Base-by-base conservation (phyloP, 1,140 invertebrate genomes). In the Drosophila novamexicana region DNA sequence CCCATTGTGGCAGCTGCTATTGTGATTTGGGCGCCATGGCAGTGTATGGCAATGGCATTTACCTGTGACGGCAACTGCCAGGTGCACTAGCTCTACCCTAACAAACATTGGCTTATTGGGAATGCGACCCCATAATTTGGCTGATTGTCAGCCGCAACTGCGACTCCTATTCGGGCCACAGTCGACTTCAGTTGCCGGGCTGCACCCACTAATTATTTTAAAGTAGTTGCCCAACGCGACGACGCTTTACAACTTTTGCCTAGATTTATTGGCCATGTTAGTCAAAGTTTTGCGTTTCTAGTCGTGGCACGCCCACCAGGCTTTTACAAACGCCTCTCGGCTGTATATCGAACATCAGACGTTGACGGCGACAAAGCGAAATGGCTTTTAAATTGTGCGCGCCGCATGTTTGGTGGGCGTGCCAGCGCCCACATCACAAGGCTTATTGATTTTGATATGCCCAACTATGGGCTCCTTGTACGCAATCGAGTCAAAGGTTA, bases 121-220 rank as follows among this genome's bases (percentile, higher is more conserved):
- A 58, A 71, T 70, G 65, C 62, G 77, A 77, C 61, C 83, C 83
- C 84, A 83, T 89, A 86, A 86, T 86, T 86, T 86, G 75, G 65
- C 50, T 64, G 70, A 86, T 88, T 86, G 82, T 86, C 83, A 88
- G 76, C 64, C 59, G 16, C 37, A 78, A 79, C 14, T 56, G 22
- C 52, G 37, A 61, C 64, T 29, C 29, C 39, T 42, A 37, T 18
- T 16, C 14, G 7, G 76, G 80, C 77, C 71, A 67, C 58, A 63
- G 44, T 54, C 53, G 76, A 81, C 74, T 79, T 53, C 61, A 66
- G 56, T 83, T 88, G 73, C 68, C 42, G 37, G 53, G 80, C 84
- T 73, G 84, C 84, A 89, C 84, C 84, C 80, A 89, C 88, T 89
- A 89, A 89, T 89, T 89, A 89, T 89, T 89, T 89, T 84, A 89